These are phyloP conservation scores for Acrobasis suavella DNA, from an alignment of 2,888 invertebrate species.

Conservation along the genomic window DNA sequence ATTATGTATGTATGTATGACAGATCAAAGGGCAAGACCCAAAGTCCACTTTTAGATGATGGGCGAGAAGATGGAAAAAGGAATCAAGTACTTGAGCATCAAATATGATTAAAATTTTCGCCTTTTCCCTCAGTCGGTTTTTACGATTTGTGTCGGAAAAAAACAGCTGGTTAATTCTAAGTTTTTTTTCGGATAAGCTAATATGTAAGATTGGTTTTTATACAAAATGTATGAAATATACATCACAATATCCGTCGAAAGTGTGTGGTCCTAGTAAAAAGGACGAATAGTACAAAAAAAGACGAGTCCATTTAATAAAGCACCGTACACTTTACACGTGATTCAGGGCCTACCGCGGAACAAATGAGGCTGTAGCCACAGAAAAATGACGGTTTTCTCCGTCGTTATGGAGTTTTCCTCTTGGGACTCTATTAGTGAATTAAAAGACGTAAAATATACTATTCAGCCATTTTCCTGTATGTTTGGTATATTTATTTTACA, in stretches of 20 bases:
- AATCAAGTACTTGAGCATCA: no score
- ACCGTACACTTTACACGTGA: conserved; percentile 3
- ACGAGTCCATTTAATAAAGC: conserved; percentile 4
- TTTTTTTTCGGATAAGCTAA: no score
- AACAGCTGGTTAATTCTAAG: no score
- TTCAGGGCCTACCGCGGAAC: conserved; percentile 3
- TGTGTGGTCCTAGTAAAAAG: neutral
- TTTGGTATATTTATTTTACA: no score
- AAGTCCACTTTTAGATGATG: no score
- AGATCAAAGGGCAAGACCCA: no score
- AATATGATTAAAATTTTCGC: no score
- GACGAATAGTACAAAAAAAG: neutral
- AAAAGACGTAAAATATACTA: conserved; percentile 1
- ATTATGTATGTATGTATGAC: no score
- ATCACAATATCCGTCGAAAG: neutral
- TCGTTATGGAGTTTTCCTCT: conserved; percentile 8
- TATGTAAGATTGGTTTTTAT: neutral
- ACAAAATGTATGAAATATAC: neutral
- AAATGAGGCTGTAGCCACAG: conserved; percentile 13
- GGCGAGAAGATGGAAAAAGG: no score
- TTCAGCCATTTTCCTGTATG: neutral
- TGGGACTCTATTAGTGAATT: conserved; percentile 17
- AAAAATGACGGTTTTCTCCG: conserved; percentile 18
- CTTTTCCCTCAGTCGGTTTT: no score
- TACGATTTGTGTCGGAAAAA: no score